Percentiles rank a stretch among this genome's conserved stretches.
phyloP scores from a whole-genome alignment of 1,140 invertebrate genomes.

The Stenopsyche tienmushanensis region DNA sequence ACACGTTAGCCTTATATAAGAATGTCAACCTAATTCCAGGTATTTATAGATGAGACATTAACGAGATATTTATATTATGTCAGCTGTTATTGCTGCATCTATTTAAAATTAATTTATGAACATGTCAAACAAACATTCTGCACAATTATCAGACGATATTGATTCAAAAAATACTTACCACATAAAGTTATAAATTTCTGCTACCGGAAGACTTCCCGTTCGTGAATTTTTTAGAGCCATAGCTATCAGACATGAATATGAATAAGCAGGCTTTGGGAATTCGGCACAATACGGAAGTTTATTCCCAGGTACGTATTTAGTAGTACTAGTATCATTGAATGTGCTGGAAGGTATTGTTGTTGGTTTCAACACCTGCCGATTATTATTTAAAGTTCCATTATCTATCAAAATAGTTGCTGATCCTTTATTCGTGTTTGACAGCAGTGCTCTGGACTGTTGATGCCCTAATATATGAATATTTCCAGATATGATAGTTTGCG shows the following conservation, averaged over 20 bases:
- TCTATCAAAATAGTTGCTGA: conserved; percentile 56
- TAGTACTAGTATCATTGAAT: conserved; percentile 50
- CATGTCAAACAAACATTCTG: background rate
- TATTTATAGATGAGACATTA: no score
- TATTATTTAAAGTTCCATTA: conserved; percentile 52
- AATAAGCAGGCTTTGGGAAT: conserved; percentile 96
- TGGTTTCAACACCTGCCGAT: conserved; percentile 52
- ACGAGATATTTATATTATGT: background rate
- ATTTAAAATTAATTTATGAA: background rate
- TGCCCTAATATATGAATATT: conserved; percentile 57
- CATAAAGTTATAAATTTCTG: conserved; percentile 98
- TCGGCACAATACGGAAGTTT: conserved; percentile 61
- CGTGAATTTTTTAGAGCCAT: conserved; percentile 96
- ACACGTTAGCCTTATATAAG: no score
- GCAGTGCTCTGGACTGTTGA: conserved; percentile 56
- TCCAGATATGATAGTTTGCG: conserved; percentile 56
- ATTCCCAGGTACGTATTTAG: conserved; percentile 53
- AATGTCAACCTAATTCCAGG: no score
- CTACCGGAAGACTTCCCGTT: conserved; percentile 91
- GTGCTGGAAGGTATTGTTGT: conserved; percentile 48
- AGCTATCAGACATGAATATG: conserved; percentile 96
- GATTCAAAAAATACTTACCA: conserved; percentile 66
- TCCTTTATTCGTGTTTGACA: conserved; percentile 53
- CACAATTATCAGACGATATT: background rate
- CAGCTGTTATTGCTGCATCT: background rate